Conservation (phyloP, 2,797 vertebrate species). For the Hydrolagus colliei region DNA sequence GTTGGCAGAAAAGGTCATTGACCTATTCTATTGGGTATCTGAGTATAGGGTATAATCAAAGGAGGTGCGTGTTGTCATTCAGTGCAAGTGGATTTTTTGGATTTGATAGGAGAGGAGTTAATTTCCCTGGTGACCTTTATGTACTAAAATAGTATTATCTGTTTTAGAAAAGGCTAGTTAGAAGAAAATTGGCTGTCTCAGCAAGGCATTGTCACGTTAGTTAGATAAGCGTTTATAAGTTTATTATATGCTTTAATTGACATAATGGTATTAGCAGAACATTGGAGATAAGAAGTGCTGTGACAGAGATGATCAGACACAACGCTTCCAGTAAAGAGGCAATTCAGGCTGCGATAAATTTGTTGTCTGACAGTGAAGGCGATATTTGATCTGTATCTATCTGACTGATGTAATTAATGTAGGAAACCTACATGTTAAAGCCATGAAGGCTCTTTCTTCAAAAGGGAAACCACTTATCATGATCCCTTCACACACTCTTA, state of each 20-base stretch:
- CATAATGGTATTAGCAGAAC: slow-evolving; percentile 62
- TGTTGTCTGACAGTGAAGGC: slow-evolving; percentile 49
- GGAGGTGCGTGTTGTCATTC: slow-evolving; percentile 66
- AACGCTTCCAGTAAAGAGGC: background rate
- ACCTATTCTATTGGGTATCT: slow-evolving; percentile 63
- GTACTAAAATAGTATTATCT: slow-evolving; percentile 85
- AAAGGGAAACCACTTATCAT: slow-evolving; percentile 8
- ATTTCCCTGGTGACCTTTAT: slow-evolving; percentile 91
- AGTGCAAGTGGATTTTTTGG: slow-evolving; percentile 61
- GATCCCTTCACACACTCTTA: background rate
- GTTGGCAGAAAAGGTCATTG: slow-evolving; percentile 68
- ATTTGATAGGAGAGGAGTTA: slow-evolving; percentile 83
- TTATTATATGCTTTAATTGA: slow-evolving; percentile 83
- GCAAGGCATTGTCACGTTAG: slow-evolving; percentile 66
- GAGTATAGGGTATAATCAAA: slow-evolving; percentile 77
- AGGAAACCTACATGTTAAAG: slow-evolving; percentile 47
- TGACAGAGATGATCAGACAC: background rate
- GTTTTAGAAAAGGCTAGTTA: slow-evolving; percentile 72
- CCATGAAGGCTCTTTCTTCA: slow-evolving; percentile 37
- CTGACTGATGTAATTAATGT: slow-evolving; percentile 40
- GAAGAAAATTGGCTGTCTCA: slow-evolving; percentile 76
- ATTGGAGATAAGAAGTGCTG: slow-evolving; percentile 52
- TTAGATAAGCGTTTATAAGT: slow-evolving; percentile 66
- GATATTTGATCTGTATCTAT: slow-evolving; percentile 36
- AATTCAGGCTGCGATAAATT: slow-evolving; percentile 1